Evolutionary conservation across 2,888 invertebrate species (phyloP).

Genomic region (Stenodera caucasica): DNA sequence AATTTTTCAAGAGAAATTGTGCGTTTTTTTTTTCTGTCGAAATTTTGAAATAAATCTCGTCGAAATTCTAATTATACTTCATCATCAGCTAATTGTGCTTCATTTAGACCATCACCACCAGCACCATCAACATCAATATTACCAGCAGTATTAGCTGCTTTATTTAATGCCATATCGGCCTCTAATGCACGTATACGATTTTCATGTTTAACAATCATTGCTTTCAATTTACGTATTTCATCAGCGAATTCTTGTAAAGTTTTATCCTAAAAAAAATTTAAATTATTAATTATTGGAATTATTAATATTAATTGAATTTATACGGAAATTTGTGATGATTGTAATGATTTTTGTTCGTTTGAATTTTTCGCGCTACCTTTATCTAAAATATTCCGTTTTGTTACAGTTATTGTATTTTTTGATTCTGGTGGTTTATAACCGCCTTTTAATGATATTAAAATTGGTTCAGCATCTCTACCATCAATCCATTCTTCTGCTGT

Average conservation of each 20-base stretch:
- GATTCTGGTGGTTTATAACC: slow-evolving; percentile 70
- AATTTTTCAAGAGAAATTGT: no score
- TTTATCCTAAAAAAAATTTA: slow-evolving; percentile 60
- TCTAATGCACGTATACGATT: slow-evolving; percentile 81
- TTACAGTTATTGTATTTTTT: slow-evolving; percentile 70
- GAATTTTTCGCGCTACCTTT: slow-evolving; percentile 59
- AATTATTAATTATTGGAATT: not conserved
- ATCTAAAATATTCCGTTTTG: slow-evolving; percentile 77
- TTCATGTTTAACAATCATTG: slow-evolving; percentile 94
- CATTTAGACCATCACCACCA: slow-evolving; percentile 53
- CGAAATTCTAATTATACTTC: slow-evolving; percentile 60
- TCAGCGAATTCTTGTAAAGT: slow-evolving; percentile 82
- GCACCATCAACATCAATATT: slow-evolving; percentile 51
- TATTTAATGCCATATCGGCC: slow-evolving; percentile 59
- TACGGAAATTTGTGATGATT: slow-evolving; percentile 49
- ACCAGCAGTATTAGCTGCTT: slow-evolving; percentile 26
- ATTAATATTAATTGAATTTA: slow-evolving; percentile 35
- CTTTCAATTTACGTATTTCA: slow-evolving; percentile 88
- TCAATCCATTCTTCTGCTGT: slow-evolving; percentile 91
- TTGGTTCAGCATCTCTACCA: slow-evolving; percentile 88
- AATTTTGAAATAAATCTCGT: no score
- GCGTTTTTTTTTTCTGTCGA: no score
- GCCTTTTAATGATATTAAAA: slow-evolving; percentile 89
- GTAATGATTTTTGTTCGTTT: slow-evolving; percentile 19
- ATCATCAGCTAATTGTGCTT: slow-evolving; percentile 60